Conservation (phyloP, 1,140 invertebrate genomes). For the Aphaenogaster ashmeadi region DNA sequence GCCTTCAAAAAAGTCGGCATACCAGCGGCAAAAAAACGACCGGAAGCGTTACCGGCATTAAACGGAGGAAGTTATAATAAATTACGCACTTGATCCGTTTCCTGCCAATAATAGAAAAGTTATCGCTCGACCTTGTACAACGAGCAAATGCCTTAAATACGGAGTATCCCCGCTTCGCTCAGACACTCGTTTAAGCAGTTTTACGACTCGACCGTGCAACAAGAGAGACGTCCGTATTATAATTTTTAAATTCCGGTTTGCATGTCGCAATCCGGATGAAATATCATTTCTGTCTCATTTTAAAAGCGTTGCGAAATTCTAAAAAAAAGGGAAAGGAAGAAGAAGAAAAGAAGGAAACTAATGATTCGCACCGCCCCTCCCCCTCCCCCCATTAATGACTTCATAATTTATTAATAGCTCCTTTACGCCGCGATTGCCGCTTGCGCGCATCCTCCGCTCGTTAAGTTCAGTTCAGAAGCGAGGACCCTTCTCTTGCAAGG, state of each 20-base stretch:
- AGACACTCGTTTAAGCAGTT: not conserved
- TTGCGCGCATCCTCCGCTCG: slow-evolving; percentile 37
- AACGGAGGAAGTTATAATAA: slow-evolving; percentile 54
- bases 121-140: slow-evolving; percentile 55
- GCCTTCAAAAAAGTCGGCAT: not conserved
- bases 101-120: slow-evolving; percentile 61
- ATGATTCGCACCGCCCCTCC: not conserved
- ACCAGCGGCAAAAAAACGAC: slow-evolving; percentile 14
- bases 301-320: not conserved
- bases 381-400: slow-evolving; percentile 34
- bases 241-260: slow-evolving; percentile 20
- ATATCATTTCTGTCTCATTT: slow-evolving; percentile 20
- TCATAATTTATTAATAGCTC: slow-evolving; percentile 61
- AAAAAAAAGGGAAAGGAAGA: not conserved
- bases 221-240: slow-evolving; percentile 4
- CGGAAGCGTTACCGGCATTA: slow-evolving; percentile 47
- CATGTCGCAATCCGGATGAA: not conserved
- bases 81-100: slow-evolving; percentile 57
- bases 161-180: slow-evolving; percentile 16
- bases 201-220: slow-evolving; percentile 11
- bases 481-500: slow-evolving; percentile 61
- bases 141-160: slow-evolving; percentile 39
- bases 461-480: slow-evolving; percentile 59
- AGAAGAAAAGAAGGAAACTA: not conserved
- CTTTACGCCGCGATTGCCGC: slow-evolving; percentile 46